phyloP scores from a whole-genome alignment of 2,888 invertebrate genomes.

The Lissonota sp. region DNA sequence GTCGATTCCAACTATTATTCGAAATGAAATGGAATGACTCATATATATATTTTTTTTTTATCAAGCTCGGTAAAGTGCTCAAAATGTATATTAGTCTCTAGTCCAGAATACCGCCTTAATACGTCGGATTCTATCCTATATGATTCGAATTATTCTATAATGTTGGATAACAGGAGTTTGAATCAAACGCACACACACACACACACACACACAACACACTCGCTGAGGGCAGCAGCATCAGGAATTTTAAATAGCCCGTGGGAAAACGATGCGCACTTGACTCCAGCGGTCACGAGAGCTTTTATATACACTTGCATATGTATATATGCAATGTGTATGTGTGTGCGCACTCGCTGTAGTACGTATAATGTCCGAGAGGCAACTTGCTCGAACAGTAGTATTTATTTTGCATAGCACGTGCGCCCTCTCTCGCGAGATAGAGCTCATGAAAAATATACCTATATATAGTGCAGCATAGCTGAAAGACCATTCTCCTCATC shows the following conservation, averaged over 20 bases:
- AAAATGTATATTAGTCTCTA: too few relatives aligned
- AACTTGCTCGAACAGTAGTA: conserved; percentile 62
- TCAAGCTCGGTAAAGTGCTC: too few relatives aligned
- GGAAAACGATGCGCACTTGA: conserved; percentile 70
- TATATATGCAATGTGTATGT: conserved; percentile 19
- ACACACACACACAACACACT: neutral
- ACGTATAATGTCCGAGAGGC: conserved; percentile 7
- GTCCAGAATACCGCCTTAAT: too few relatives aligned
- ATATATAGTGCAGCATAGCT: conserved; percentile 13
- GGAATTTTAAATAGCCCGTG: conserved; percentile 68
- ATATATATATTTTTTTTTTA: too few relatives aligned
- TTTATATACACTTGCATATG: conserved; percentile 12
- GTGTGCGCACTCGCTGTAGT: conserved; percentile 24
- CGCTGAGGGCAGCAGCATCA: conserved; percentile 43
- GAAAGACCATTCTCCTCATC: conserved; percentile 32
- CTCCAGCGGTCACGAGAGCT: conserved; percentile 69
- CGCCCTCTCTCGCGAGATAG: conserved; percentile 60
- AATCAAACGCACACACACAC: neutral
- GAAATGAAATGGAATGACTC: too few relatives aligned
- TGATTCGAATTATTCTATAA: too few relatives aligned
- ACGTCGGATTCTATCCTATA: too few relatives aligned
- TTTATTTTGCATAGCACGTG: conserved; percentile 77
- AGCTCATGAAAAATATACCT: conserved; percentile 24
- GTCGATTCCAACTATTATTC: too few relatives aligned
- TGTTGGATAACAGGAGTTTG: too few relatives aligned